Conservation (phyloP, 2,888 invertebrate genomes). For the Callyntrura sp. region DNA sequence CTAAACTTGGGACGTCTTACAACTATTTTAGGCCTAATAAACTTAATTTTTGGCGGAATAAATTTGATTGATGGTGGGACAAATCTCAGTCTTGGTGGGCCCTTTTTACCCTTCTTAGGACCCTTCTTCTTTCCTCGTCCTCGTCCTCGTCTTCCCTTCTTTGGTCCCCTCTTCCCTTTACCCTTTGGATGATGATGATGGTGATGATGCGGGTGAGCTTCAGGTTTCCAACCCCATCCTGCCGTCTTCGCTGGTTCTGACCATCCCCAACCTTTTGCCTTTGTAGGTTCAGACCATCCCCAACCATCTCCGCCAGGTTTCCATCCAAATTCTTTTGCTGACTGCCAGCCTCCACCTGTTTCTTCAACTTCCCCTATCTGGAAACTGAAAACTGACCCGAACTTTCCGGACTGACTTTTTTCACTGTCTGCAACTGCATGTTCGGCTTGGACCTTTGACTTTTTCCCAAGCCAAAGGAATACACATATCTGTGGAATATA, state of each 20-base stretch:
- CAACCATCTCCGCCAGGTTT: constrained; percentile 12
- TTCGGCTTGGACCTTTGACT: constrained; percentile 32
- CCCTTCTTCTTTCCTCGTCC: constrained; percentile 51
- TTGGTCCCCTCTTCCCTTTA: constrained; percentile 32
- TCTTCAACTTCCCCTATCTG: constrained; percentile 65
- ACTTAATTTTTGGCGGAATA: constrained; percentile 60
- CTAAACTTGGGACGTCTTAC: constrained; percentile 66
- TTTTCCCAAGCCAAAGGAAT: constrained; percentile 64
- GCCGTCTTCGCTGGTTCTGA: neutral
- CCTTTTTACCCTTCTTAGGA: constrained; percentile 59
- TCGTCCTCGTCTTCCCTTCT: constrained; percentile 53
- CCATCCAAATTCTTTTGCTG: constrained; percentile 53
- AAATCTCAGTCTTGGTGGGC: constrained; percentile 50
- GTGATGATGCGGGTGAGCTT: neutral
- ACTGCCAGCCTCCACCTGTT: constrained; percentile 37
- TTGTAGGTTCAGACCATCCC: constrained; percentile 31
- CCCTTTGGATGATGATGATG: constrained; percentile 6
- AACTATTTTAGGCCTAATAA: constrained; percentile 62
- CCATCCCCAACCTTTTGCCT: constrained; percentile 1
- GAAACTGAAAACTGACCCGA: constrained; percentile 59
- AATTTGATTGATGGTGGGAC: constrained; percentile 68
- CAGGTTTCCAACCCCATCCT: neutral
- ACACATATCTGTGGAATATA: constrained; percentile 61
- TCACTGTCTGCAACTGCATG: neutral
- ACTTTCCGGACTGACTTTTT: constrained; percentile 24